Base-by-base conservation (phyloP, 2,113 vertebrate species). In the Gracilinanus agilis region DNA sequence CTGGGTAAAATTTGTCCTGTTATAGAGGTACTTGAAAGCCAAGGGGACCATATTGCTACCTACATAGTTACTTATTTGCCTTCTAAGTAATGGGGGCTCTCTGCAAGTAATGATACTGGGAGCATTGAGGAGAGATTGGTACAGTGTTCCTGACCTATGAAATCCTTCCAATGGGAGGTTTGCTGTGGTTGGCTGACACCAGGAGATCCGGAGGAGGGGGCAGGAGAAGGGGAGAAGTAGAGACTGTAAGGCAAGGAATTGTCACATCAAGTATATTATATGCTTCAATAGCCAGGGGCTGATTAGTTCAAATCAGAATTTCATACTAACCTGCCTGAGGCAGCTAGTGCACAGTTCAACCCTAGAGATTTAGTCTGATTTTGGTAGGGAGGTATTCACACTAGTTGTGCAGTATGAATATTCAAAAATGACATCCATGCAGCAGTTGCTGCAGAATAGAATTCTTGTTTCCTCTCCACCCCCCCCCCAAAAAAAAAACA, bases 271-370 rank as follows among this genome's bases (percentile, higher is more conserved):
- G 55, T 96, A 89, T 92, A 93, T 92, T 96, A 96, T 88, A 93
- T 94, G 88, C 96, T 96, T 95, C 90, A 92, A 25, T 92, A 95
- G 91, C 94, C 91, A 94, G 91, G 55, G 95, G 93, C 94, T 96
- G 96, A 97, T 97, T 95, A 96, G 96, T 96, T 97, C 93, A 98
- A 97, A 97, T 94, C 54, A 40, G 56, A 97, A 94, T 97, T 98
- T 97, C 19, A 24, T 67, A 96, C 96, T 92, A 94, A 97, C 93
- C 89, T 97, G 53, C 94, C 97, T 92, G 67, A 97, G 94, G 97
- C 93, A 94, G 90, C 58, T 89, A 97, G 94, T 53, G 67, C 83
- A 89, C 92, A 55, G 55, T 24, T 94, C 90, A 89, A n/a, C 67
- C 94, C 90, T n/a, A 55, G 94, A 93, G 94, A 96, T 94, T 96